Evolutionary conservation across 2,113 vertebrate species (phyloP).

Genomic region (Mugil cephalus): DNA sequence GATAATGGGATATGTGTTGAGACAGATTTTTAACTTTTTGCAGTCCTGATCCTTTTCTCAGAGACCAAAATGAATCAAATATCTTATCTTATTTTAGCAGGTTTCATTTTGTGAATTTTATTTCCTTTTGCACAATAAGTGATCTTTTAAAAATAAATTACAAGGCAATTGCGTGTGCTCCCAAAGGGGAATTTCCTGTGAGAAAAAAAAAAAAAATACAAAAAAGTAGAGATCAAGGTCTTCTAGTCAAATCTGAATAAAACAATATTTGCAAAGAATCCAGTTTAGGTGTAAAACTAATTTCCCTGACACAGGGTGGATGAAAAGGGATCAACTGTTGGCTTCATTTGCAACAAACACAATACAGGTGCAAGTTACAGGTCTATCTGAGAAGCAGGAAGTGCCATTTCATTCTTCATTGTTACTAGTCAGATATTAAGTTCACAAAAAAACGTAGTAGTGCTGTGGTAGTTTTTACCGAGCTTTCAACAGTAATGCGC

Average conservation of each 20-base stretch:
- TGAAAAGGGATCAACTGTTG: background rate
- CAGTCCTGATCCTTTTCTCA: no score
- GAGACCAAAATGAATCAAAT: no score
- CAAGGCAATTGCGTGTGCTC: background rate
- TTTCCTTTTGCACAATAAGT: background rate
- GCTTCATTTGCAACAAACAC: background rate
- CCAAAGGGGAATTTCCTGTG: background rate
- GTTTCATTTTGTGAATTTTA: background rate
- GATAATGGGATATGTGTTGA: no score
- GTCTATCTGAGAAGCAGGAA: no score
- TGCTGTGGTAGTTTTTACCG: no score
- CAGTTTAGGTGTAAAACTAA: background rate
- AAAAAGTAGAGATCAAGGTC: background rate
- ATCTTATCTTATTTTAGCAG: background rate
- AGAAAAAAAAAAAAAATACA: no score
- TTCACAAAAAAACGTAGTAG: no score
- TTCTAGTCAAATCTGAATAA: background rate
- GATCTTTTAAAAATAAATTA: background rate
- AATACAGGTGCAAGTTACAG: background rate
- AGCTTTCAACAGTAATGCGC: no score
- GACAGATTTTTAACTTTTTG: background rate
- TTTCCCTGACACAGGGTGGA: background rate
- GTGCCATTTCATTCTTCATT: background rate
- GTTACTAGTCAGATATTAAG: background rate
- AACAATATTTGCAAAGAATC: conserved; percentile 18